Conservation (phyloP, 2,113 vertebrate species). For the Labeo rohita region DNA sequence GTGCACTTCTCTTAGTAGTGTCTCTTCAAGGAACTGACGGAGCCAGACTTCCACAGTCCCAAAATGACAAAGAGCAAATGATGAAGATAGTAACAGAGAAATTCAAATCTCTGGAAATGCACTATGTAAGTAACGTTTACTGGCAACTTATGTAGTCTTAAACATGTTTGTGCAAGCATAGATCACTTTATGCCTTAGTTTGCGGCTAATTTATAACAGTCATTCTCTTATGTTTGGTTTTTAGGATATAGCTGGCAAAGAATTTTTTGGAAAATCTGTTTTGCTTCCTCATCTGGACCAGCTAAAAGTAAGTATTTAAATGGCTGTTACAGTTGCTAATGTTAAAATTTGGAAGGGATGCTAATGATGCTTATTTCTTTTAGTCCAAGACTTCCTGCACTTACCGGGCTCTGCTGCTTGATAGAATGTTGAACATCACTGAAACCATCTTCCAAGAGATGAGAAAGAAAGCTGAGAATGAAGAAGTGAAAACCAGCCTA, state of each 20-base stretch:
- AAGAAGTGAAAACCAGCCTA: background rate
- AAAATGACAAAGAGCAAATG: background rate
- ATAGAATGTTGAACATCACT: background rate
- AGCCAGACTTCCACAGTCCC: background rate
- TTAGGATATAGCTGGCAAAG: background rate
- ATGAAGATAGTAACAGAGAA: background rate
- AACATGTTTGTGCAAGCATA: slow-evolving; percentile 3
- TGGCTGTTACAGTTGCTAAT: background rate
- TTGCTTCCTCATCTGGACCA: background rate
- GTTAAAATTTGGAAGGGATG: background rate
- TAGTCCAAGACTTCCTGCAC: background rate
- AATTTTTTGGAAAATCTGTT: background rate
- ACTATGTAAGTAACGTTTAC: background rate
- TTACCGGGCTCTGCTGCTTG: background rate
- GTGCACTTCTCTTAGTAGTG: background rate
- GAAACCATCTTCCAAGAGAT: background rate
- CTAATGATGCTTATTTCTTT: background rate
- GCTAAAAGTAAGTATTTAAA: background rate
- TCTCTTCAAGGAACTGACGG: background rate
- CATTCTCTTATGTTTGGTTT: background rate
- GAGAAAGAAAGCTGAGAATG: background rate
- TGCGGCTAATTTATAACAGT: background rate
- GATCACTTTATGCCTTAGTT: background rate
- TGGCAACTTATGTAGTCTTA: background rate
- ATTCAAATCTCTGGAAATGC: background rate